Base-by-base conservation (phyloP, 2,113 vertebrate species). In the Brachyistius frenatus region DNA sequence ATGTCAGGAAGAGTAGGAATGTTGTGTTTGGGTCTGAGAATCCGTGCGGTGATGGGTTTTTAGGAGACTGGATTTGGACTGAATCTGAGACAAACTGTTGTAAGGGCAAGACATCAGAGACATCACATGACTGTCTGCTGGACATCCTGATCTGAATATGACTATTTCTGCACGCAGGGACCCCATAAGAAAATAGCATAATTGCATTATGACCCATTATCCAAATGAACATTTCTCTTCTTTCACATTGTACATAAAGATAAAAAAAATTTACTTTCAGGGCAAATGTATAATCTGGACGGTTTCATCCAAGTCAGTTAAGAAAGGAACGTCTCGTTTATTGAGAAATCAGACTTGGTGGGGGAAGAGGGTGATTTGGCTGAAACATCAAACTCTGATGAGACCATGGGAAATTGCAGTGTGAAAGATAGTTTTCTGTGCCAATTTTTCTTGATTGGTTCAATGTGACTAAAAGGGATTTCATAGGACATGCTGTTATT, bases 391-490 rank as follows among this genome's bases (percentile, higher is more conserved):
- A 23, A 23, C 23, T 23, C 23, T 23, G 23, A 23, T 23, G 23
- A 23, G 23, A 23, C 23, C 23, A 23, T 23, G 23, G 23, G 23
- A 23, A 23, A 23, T 23, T 23, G 23, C 23, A 23, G 23, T 3
- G 41, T 44, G 41, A 44, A 13, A 3, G 10, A 44, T 44, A 13
- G 1, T 11, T 44, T 35, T 70, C 9, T 33, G 13, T 41, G 58
- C 14, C 52, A 57, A 3, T 64, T 30, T 41, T 31, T 50, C 30
- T 71, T 79, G 32, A 76, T 47, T 52, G n/a, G 62, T 37, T 73
- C n/a, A 63, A 15, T 32, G 7, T 55, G 80, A 41, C 7, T 33
- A 4, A 57, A 76, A 57, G 33, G 16, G 5, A n/a, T 52, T 23
- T 58, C 62, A 52, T 52, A 47, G 72, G 60, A 56, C 5, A 33